Evolutionary conservation across 1,140 invertebrate genomes (phyloP), one percentile per base, ranked within the genome.

Genomic region (Maniola jurtina): DNA sequence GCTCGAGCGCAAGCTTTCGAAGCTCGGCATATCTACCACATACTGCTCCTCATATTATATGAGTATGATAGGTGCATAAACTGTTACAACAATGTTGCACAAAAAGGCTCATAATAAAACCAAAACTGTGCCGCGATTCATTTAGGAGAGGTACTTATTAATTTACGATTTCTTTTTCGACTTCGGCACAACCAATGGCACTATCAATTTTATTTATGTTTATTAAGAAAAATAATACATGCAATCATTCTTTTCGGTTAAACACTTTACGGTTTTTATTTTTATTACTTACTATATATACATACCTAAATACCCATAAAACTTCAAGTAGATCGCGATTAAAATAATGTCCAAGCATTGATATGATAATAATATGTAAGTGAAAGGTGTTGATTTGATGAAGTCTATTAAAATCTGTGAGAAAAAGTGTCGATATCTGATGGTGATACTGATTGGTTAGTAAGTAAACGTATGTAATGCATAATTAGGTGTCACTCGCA

Each of bases 401-500:
- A 57, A 57, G 59, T 57, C 65, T 57, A 67, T 67, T 61, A 61
- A 57, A 56, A 56, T 57, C 45, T 60, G 52, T 55, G 40, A 47
- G 42, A 56, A 35, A 38, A 64, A 48, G 42, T 61, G 56, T 70
- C 55, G 56, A 72, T 73, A 64, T 60, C 52, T 57, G 52, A 61
- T 68, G 35, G 50, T 52, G 13, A 62, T 64, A 61, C 38, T 61
- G 55, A 73, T 73, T 61, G 48, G 52, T 66, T 61, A 61, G 68
- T 63, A 72, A 67, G 65, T 16, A 60, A 59, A 67, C 15, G 68
- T 69, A 62, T 72, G 66, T 70, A 68, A 73, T 72, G 68, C 69
- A 74, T 78, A 76, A 76, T 80, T 72, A 76, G 68, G 61, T 76
- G 76, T 78, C 74, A 80, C 70, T 72, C 65, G 71, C 72, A 72